phyloP scores from a whole-genome alignment of 2,797 vertebrate species.

The Apogon talboti region DNA sequence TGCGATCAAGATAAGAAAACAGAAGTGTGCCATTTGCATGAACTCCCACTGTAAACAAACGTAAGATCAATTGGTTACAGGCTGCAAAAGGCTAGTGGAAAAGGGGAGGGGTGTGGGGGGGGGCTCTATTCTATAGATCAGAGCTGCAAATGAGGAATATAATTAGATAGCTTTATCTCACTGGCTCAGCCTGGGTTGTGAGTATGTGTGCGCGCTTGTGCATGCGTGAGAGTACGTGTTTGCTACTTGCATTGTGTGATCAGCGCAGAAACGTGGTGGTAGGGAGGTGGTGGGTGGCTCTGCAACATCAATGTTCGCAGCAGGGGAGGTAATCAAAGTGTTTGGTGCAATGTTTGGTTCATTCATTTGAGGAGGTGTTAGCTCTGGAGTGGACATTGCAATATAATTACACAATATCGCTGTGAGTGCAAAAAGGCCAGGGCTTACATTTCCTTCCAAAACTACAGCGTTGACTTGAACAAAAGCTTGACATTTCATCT shows the following conservation, averaged over 20 bases:
- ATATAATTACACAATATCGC: constrained; percentile 63
- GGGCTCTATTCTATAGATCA: constrained; percentile 79
- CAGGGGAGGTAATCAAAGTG: constrained; percentile 74
- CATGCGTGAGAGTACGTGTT: constrained; percentile 21
- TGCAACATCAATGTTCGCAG: constrained; percentile 62
- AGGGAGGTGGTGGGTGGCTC: constrained; percentile 64
- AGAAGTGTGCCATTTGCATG: constrained; percentile 36
- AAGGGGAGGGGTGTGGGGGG: constrained; percentile 56
- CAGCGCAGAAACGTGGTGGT: constrained; percentile 53
- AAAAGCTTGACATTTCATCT: constrained; percentile 59
- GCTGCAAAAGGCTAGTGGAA: constrained; percentile 49
- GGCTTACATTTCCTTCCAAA: constrained; percentile 50
- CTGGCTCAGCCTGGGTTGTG: constrained; percentile 65
- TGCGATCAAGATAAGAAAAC: constrained; percentile 42
- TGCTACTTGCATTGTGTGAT: constrained; percentile 51
- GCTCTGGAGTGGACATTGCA: constrained; percentile 65
- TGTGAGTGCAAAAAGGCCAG: constrained; percentile 61
- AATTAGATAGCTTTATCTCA: constrained; percentile 84
- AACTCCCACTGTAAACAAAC: constrained; percentile 48
- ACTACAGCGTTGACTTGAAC: constrained; percentile 49
- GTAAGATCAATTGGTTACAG: constrained; percentile 64
- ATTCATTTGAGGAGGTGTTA: constrained; percentile 66
- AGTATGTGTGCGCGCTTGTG: constrained; percentile 18
- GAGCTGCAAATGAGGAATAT: constrained; percentile 82
- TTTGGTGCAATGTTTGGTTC: constrained; percentile 54